Evolutionary conservation across 2,797 vertebrate genomes (phyloP).

Genomic region (Scarus forsteni): DNA sequence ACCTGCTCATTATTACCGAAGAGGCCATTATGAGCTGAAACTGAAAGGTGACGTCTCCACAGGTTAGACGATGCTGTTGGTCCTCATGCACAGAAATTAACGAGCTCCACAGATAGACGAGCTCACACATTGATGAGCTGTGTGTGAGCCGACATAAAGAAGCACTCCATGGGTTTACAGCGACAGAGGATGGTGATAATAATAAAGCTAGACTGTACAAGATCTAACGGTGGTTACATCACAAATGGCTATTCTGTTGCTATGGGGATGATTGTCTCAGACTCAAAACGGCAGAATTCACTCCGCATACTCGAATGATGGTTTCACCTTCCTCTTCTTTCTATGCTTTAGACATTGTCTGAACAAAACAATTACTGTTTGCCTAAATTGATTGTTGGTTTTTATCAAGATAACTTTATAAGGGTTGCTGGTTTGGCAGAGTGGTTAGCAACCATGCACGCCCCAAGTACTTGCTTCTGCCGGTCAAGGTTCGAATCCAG

Average conservation of each 20-base stretch:
- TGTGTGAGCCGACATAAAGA: not conserved
- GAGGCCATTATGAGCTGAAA: slow-evolving; percentile 39
- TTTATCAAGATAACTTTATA: slow-evolving; percentile 5
- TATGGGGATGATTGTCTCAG: slow-evolving; percentile 54
- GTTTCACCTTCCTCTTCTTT: not conserved
- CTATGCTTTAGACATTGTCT: slow-evolving; percentile 6
- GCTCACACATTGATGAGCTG: not conserved
- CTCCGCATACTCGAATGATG: slow-evolving; percentile 1
- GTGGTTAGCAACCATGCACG: no score
- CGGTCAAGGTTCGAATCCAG: no score
- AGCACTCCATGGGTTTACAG: slow-evolving; percentile 40
- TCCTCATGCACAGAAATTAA: not conserved
- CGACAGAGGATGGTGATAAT: slow-evolving; percentile 22
- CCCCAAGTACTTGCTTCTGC: no score
- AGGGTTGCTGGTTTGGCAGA: no score
- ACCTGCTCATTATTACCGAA: slow-evolving; percentile 45
- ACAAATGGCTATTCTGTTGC: slow-evolving; percentile 48
- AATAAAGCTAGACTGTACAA: slow-evolving; percentile 21
- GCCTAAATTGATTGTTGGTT: not conserved
- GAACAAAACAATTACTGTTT: not conserved
- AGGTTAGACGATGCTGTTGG: slow-evolving; percentile 4
- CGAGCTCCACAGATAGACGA: not conserved
- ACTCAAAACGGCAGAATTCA: slow-evolving; percentile 11
- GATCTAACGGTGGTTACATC: slow-evolving; percentile 38
- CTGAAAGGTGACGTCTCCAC: not conserved